Evolutionary conservation across 2,888 invertebrate genomes (phyloP), one percentile per base, ranked within the genome.

Genomic region (Tupiocoris notatus): DNA sequence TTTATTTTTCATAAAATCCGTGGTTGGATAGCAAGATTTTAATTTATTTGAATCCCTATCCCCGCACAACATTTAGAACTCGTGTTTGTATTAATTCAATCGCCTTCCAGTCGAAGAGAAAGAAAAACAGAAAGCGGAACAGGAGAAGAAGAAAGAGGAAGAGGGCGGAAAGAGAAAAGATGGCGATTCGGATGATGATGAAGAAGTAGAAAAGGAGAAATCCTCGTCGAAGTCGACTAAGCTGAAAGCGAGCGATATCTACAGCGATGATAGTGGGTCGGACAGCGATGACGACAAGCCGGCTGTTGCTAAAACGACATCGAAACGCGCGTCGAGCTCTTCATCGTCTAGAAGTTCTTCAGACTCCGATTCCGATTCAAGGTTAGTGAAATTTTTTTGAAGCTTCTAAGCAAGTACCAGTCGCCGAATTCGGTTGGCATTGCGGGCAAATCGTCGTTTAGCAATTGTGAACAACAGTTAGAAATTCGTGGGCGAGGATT

Each of bases 201-300:
- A 68, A 20, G 80, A 78, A 16, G 76, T 79, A 62, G 77, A 77
- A 57, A 75, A 73, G 23, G 77, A 73, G 23, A 67, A 65, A 16
- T 61, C 65, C 9, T 71, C 25, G n/a, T 63, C 76, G 7, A 68
- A 71, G 73, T 82, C 81, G 76, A 81, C 82, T 9, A 96, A 96
- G 82, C 85, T 95, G 39, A 96, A 96, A 83, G 94, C 97, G 0
- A 96, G 96, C 0, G 97, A 97, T 83, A 94, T 82, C 23, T 82
- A 82, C 78, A 81, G 81, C 82, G 79, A 86, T 84, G 82, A 83
- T 84, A 82, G 82, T 66, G 81, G 81, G n/a, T 82, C 82, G 76
- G 82, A 82, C 20, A 81, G 81, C 20, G 82, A 83, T 70, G 82
- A 82, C 77, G 77, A 78, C n/a, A 68, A 67, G 6, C 70, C 63